A percentile compares a stretch with the other conserved stretches of the same genome.
phyloP scores from a whole-genome alignment of 2,888 invertebrate genomes.

The Oxyteleia sp. region DNA sequence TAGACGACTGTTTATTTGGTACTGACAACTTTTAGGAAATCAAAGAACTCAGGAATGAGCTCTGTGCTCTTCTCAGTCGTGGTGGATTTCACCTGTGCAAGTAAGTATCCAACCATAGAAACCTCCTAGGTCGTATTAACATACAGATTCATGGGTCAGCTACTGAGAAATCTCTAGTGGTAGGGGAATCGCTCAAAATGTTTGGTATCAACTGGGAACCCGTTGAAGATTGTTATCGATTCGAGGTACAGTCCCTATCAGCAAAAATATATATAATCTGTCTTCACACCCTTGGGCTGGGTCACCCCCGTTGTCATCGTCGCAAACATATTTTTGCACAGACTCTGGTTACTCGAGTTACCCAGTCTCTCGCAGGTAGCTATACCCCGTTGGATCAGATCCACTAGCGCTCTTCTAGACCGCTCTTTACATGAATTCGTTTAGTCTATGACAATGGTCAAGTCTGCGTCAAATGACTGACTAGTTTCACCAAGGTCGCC shows the following conservation, averaged over 20 bases:
- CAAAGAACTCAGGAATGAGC: too few relatives aligned
- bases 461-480: slow-evolving; percentile 5
- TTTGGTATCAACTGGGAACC: slow-evolving; percentile 8
- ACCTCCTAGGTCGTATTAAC: slow-evolving; percentile 12
- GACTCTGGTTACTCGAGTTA: neutral
- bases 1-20: slow-evolving; percentile 47
- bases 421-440: slow-evolving; percentile 66
- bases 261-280: too few relatives aligned
- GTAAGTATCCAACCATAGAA: slow-evolving; percentile 25
- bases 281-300: slow-evolving; percentile 31
- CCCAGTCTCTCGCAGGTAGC: neutral
- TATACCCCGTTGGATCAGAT: slow-evolving; percentile 31
- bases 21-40: too few relatives aligned
- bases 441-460: neutral
- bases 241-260: neutral
- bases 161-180: neutral
- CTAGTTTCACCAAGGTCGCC: slow-evolving; percentile 46
- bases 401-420: neutral
- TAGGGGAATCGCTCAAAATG: neutral
- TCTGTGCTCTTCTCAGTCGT: too few relatives aligned
- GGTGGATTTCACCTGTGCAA: too few relatives aligned
- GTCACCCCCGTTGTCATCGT: neutral
- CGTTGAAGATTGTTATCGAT: neutral
- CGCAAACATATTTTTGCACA: neutral
- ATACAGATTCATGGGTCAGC: slow-evolving; percentile 28